A percentile compares a stretch with the other conserved stretches of the same genome.
Evolutionary conservation across 1,140 invertebrate genomes (phyloP).

Genomic region (Achatina immaculata): DNA sequence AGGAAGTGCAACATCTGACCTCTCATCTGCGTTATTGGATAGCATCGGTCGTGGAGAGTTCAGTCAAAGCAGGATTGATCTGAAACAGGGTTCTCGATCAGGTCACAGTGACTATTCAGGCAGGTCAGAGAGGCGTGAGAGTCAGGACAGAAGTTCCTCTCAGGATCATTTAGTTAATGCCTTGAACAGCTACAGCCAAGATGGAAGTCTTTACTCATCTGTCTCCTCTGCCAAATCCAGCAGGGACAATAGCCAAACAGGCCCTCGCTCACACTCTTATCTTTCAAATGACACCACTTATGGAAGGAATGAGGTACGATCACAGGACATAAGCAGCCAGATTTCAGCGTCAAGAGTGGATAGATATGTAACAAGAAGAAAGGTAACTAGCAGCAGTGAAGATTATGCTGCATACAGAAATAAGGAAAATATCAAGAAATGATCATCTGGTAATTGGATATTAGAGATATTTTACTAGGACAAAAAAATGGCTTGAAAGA

Average conservation of each 20-base stretch:
- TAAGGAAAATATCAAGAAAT: not conserved
- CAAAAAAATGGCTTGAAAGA: no score
- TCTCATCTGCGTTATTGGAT: not conserved
- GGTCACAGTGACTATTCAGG: not conserved
- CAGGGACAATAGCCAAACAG: not conserved
- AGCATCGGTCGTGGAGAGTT: not conserved
- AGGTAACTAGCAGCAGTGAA: not conserved
- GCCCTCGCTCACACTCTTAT: not conserved
- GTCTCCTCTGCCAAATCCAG: not conserved
- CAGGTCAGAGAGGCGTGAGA: not conserved
- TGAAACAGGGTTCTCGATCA: not conserved
- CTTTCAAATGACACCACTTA: not conserved
- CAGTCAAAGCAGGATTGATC: not conserved
- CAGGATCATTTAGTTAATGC: not conserved
- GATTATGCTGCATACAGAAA: not conserved
- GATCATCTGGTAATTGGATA: not conserved
- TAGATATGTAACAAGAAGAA: not conserved
- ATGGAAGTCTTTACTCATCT: not conserved
- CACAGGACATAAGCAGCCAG: not conserved
- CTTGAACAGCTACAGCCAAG: not conserved
- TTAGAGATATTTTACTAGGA: no score
- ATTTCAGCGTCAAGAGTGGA: not conserved
- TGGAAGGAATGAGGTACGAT: not conserved
- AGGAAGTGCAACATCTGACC: not conserved
- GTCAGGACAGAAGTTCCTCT: not conserved